These are phyloP conservation scores for Xenopus borealis DNA, from an alignment of 2,113 vertebrate species.

Conservation along the genomic window DNA sequence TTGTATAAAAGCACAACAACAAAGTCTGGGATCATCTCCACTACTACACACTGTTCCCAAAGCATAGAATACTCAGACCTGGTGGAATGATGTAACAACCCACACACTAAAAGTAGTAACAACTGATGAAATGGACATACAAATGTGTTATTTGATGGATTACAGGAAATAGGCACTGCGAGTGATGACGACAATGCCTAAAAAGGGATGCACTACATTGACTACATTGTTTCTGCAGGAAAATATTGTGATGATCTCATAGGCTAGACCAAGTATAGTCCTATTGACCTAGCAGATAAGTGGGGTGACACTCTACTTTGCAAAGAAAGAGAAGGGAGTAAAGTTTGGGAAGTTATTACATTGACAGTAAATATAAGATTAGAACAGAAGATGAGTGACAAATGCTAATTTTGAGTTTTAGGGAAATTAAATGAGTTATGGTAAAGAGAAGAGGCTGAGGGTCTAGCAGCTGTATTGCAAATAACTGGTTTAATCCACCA, in stretches of 20 bases:
- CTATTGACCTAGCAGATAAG: slow-evolving; percentile 7
- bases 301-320: neutral
- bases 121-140: neutral
- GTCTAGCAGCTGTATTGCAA: too few species aligned
- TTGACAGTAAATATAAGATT: neutral
- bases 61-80: too few species aligned
- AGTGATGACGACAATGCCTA: neutral
- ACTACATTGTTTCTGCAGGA: slow-evolving; percentile 10
- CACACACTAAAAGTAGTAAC: slow-evolving; percentile 16
- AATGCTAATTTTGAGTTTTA: too few species aligned
- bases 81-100: slow-evolving; percentile 7
- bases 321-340: neutral
- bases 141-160: slow-evolving; percentile 4
- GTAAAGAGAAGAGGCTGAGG: too few species aligned
- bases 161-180: slow-evolving; percentile 8
- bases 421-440: too few species aligned
- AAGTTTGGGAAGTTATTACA: neutral
- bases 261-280: slow-evolving; percentile 13
- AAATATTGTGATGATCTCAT: slow-evolving; percentile 21
- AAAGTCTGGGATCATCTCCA: too few species aligned
- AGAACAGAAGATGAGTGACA: neutral
- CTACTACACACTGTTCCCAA: too few species aligned
- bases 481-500: too few species aligned
- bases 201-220: slow-evolving; percentile 15
- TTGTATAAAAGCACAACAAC: too few species aligned